These are phyloP conservation scores for Gobio occitaniae DNA, from an alignment of 2,797 vertebrate species.

Conservation along the genomic window DNA sequence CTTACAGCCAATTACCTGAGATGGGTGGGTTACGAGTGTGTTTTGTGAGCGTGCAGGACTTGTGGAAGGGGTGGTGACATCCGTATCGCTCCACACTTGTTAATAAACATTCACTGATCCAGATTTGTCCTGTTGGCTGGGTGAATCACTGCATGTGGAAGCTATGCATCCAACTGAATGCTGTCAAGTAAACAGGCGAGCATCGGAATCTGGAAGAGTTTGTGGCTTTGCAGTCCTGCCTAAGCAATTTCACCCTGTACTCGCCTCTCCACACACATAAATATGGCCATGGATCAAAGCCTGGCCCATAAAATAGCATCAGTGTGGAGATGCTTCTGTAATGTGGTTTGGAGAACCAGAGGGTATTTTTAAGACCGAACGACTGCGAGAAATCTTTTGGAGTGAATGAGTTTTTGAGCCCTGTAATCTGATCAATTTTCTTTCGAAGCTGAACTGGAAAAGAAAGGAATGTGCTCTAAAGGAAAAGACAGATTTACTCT, in stretches of 20 bases:
- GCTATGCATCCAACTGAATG: conserved; percentile 29
- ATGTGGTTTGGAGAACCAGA: conserved; percentile 37
- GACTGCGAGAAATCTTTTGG: conserved; percentile 11
- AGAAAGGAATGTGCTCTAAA: conserved; percentile 11
- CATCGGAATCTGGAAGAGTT: conserved; percentile 47
- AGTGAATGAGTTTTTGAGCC: conserved; percentile 10
- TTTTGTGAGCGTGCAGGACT: conserved; percentile 6
- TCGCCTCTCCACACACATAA: conserved; percentile 38
- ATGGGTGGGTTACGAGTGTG: conserved; percentile 45
- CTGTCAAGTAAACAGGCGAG: conserved; percentile 37
- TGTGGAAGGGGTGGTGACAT: conserved; percentile 44
- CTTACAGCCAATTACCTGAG: conserved; percentile 65
- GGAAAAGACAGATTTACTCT: conserved; percentile 36
- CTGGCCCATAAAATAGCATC: conserved; percentile 40
- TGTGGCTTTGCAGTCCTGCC: conserved; percentile 31
- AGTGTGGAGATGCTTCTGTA: conserved; percentile 41
- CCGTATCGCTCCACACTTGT: conserved; percentile 27
- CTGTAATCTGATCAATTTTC: conserved; percentile 30
- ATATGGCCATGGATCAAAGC: conserved; percentile 41
- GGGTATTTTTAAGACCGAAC: conserved; percentile 16
- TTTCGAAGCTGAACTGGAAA: conserved; percentile 11
- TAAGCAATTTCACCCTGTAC: conserved; percentile 39
- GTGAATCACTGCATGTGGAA: conserved; percentile 20
- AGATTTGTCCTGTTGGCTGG: background rate
- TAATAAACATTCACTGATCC: conserved; percentile 11